phyloP scores from a whole-genome alignment of 2,113 vertebrate genomes.

The Amazona vittata region DNA sequence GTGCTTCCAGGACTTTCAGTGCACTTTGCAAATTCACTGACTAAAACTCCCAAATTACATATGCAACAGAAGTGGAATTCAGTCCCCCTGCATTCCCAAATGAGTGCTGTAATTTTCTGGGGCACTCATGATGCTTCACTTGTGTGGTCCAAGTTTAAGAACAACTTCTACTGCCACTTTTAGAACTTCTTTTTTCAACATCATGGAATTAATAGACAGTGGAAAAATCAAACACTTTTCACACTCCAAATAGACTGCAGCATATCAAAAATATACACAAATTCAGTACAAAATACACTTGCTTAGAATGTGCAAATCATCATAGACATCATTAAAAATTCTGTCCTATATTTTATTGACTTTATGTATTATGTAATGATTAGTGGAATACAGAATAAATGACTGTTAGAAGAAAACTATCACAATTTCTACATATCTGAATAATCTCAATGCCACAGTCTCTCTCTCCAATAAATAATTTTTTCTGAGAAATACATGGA shows the following conservation, averaged over 20 bases:
- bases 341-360: background rate
- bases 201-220: background rate
- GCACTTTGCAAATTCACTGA: background rate
- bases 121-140: background rate
- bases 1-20: background rate
- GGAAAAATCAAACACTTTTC: background rate
- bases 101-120: background rate
- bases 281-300: background rate
- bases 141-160: background rate
- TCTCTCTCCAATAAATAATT: background rate
- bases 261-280: background rate
- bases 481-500: background rate
- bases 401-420: background rate
- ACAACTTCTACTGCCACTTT: background rate
- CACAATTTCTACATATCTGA: background rate
- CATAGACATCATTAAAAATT: background rate
- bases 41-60: background rate
- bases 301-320: background rate
- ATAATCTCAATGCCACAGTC: background rate
- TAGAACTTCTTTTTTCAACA: background rate
- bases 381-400: background rate
- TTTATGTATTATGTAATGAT: background rate
- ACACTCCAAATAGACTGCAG: background rate
- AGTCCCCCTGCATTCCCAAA: background rate
- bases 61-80: background rate